Evolutionary conservation across 2,888 invertebrate genomes (phyloP), one percentile per base, ranked within the genome.

Genomic region (Rhodophaea formosa): DNA sequence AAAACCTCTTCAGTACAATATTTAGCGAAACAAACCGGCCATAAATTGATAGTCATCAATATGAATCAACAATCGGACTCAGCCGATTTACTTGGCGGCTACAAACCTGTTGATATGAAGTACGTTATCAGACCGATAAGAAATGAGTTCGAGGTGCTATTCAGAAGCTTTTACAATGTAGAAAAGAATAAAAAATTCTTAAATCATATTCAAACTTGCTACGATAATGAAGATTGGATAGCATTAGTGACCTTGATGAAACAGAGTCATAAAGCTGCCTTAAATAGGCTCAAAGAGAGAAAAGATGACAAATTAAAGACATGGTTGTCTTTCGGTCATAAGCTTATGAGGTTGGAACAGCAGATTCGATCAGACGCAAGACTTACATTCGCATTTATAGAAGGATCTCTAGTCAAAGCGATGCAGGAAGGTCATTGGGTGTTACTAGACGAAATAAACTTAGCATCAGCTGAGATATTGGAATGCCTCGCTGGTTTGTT

Each of bases 21-120:
- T 83, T 89, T 99, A 57, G 97, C 99, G 0, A 93, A 94, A 61
- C 94, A 95, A 65, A 94, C 97, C 0, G 96, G 97, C 0, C 95
- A 97, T 67, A 96, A 95, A 75, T 91, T 99, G 32, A 92, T 96
- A 32, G 99, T 99, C 0, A 96, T 99, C 23, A 99, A 99, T 79
- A 97, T 99, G 97, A 99, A 99, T 78, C 99, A 99, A 77, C 99
- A 99, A 78, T 99, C 98, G 49, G 99, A 99, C 85, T 97, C 97
- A 8, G 95, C 97, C 0, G 99, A 99, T 89, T 92, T 99, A 43
- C 92, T 99, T 0, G 99, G 99, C 58, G 99, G 99, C 63, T 97
- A 97, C 78, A 99, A 99, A 83, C 99, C 99, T 0, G 97, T 99
- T 0, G 98, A 99, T 79, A 82, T 98, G 10, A 96, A 95, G 73